Evolutionary conservation across 2,113 vertebrate genomes (phyloP).

Genomic region (Charina bottae): DNA sequence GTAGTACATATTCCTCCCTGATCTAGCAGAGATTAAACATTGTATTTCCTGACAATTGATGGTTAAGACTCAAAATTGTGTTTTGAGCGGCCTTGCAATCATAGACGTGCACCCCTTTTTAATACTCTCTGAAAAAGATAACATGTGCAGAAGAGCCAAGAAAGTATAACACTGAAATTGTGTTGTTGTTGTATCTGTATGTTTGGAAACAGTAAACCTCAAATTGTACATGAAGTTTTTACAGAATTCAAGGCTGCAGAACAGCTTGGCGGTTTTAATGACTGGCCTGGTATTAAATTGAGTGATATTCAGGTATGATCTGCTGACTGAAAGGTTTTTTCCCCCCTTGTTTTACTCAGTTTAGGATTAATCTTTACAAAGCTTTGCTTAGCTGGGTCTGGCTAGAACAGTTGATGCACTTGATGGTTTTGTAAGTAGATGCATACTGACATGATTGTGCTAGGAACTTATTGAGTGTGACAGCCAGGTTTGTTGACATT

Average conservation of each 20-base stretch:
- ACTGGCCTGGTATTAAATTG: not conserved
- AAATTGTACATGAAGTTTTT: not conserved
- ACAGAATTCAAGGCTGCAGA: not conserved
- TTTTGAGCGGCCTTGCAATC: not conserved
- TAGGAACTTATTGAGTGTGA: slow-evolving; percentile 48
- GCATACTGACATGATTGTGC: not conserved
- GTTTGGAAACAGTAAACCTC: not conserved
- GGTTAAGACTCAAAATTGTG: not conserved
- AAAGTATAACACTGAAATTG: not conserved
- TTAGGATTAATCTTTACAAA: not conserved
- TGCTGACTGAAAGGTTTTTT: not conserved
- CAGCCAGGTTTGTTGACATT: slow-evolving; percentile 48
- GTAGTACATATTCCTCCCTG: not conserved
- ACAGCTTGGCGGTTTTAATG: not conserved
- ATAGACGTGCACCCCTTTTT: not conserved
- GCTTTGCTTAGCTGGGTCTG: not conserved
- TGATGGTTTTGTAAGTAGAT: slow-evolving; percentile 28
- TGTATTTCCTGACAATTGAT: not conserved
- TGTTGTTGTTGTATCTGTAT: not conserved
- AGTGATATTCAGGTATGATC: not conserved
- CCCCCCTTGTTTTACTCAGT: not conserved
- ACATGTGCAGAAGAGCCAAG: not conserved
- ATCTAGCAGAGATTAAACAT: not conserved
- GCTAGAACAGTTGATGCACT: not conserved
- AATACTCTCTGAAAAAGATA: not conserved